Evolutionary conservation across 53 echinoderm and acorn worm genomes (phyloP), one percentile per base, ranked within the genome.

Genomic region (Echinarachnius parma): DNA sequence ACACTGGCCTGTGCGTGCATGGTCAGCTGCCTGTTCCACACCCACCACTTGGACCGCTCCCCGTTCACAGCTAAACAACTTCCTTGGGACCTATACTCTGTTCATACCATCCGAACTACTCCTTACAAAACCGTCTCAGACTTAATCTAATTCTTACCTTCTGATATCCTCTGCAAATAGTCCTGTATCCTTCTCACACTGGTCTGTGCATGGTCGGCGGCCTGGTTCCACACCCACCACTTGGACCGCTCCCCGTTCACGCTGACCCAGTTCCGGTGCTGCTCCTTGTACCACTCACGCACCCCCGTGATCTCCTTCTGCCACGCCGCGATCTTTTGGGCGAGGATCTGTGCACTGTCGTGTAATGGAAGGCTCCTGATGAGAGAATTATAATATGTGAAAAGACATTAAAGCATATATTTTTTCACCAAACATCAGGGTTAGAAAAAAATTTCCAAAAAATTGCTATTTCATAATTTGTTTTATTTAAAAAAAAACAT

Each of bases 1-100:
- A 67, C 64, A 91, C 90, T 33, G 91, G 87, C 60, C 80, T 87
- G 19, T 61, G 28, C 21, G 81, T 49, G 84, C 78, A 18, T 90
- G 87, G 13, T 65, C 54, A 31, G 80, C 66, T 4, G 95, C 87
- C 50, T 52, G 58, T 91, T 84, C 95, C 95, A 94, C 57, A 94
- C 95, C 87, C 91, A 91, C 95, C 95, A 94, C 62, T 94, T 94
- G 16, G 95, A 94, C 62, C 87, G 77, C 75, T 90, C 91, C 9
- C 95, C 95, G 18, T 84, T 74, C 36, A 90, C 77, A 23, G n/a
- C n/a, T n/a, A n/a, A n/a, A n/a, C n/a, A n/a, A n/a, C n/a, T n/a
- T n/a, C n/a, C n/a, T n/a, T n/a, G n/a, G n/a, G n/a, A n/a, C n/a
- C n/a, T n/a, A n/a, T n/a, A n/a, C n/a, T n/a, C n/a, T n/a, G n/a